Evolutionary conservation across 2,888 invertebrate species (phyloP), one percentile per base, ranked within the genome.

Genomic region (Hydrotaea cyrtoneurina): DNA sequence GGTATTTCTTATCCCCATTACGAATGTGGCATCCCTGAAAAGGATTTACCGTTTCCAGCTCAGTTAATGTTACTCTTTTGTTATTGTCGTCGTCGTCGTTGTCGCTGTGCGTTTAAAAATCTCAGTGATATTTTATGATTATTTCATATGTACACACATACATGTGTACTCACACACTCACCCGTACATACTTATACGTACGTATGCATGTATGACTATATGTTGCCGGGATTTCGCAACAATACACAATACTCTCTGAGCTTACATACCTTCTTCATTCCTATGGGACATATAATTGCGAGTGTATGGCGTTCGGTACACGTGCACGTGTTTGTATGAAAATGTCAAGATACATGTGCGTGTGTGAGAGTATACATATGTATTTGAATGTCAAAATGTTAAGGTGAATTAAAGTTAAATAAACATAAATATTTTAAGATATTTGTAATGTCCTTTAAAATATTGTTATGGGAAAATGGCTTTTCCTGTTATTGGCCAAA

Each of bases 381-480:
- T 21, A 19, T 55, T 55, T 59, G 62, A 78, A 78, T 78, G 71
- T 55, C 46, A 36, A 75, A 72, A 78, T 80, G 46, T 78, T 69
- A 71, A 75, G 78, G 69, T 73, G 55, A 73, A 73, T 78, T 79
- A 43, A 80, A 80, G 66, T 78, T 55, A 64, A 80, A 75, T 64
- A 78, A 75, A 75, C 36, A 83, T 83, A 78, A 83, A 83, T 83
- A 80, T 78, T 83, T 77, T 36, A 80, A 83, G 66, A 46, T 66
- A 57, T 79, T 79, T 71, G 15, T 36, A 19, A 62, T 39, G 71
- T 57, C 66, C 66, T 80, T 71, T 53, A 31, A 43, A 69, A 71
- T 46, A 69, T 69, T 46, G 46, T 69, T 69, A 46, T 69, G 69
- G 23, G 64, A 57, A 50, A 50, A 50, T 50, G n/a, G 50, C 50